Base-by-base conservation (phyloP, 2,888 invertebrate species). In the Labia minor region DNA sequence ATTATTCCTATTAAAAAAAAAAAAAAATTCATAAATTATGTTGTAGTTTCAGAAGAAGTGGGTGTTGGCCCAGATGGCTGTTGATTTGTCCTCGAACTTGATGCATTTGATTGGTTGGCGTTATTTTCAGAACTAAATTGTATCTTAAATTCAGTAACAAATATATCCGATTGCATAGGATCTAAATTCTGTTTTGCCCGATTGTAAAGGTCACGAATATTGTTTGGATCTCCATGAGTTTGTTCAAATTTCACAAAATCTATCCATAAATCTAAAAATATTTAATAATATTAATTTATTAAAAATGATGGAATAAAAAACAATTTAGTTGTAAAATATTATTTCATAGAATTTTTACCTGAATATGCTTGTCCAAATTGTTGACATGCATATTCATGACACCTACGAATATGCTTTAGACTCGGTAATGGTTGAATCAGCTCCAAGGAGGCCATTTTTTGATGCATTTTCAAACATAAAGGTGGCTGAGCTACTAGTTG, bases 161-260 rank as follows among this genome's bases (percentile, higher is more conserved):
- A 85, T 65, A 78, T 77, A 73, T 83, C 82, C 1, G 81, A 80
- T 65, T 81, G 73, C 20, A 78, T 76, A 65, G 81, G 78, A 65
- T 83, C 81, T 65, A 90, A 77, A 1, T 78, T 80, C 69, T 81
- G 81, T 62, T 85, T 77, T 20, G 90, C 89, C 74, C 85, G 81
- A 71, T 82, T 81, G 71, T 86, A 84, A 26, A 90, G 77, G 1
- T 78, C 75, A 0, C 82, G 78, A 33, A 83, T 80, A 68, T 78
- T 79, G 71, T 82, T 81, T 0, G 82, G 77, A 69, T 84, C 83
- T 1, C 87, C 86, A 71, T 80, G 77, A 70, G 82, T 80, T 68
- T 82, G 81, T 80, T 90, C 89, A 76, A 90, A 88, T 69, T 81
- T 79, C 66, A 90, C 83, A 73, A 85, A 88, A 72, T 88, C 83